These are phyloP conservation scores for Aporophyla nigra DNA, from an alignment of 2,888 invertebrate species.

Conservation along the genomic window DNA sequence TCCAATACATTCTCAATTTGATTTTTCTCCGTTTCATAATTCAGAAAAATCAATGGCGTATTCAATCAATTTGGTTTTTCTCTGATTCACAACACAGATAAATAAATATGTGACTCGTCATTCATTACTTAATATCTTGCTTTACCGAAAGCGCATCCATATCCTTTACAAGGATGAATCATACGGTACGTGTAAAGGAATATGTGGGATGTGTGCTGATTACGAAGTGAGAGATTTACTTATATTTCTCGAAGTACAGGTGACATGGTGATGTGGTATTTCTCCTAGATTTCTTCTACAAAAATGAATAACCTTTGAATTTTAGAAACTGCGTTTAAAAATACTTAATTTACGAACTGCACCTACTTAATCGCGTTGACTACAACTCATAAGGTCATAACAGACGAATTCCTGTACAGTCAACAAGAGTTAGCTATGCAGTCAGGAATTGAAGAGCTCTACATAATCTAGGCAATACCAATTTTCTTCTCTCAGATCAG, in stretches of 20 bases:
- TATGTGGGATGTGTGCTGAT: slow-evolving; percentile 50
- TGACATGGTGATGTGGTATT: background rate
- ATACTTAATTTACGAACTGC: background rate
- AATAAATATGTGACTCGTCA: slow-evolving; percentile 15
- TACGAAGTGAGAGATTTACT: slow-evolving; percentile 36
- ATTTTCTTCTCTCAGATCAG: background rate
- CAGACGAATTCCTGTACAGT: background rate
- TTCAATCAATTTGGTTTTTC: slow-evolving; percentile 16
- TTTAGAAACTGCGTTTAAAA: background rate
- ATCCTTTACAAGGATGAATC: slow-evolving; percentile 46
- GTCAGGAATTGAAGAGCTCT: slow-evolving; percentile 11
- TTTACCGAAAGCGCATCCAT: slow-evolving; percentile 33
- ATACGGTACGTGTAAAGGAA: slow-evolving; percentile 32
- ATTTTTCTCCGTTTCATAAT: background rate
- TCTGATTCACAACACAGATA: slow-evolving; percentile 17
- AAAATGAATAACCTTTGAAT: background rate
- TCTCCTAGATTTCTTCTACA: background rate
- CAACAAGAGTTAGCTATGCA: background rate
- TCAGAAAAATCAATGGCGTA: background rate
- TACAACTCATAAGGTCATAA: background rate
- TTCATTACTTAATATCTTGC: slow-evolving; percentile 40
- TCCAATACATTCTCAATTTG: background rate
- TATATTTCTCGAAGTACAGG: slow-evolving; percentile 1
- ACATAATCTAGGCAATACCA: background rate
- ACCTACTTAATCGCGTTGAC: background rate